Evolutionary conservation across 2,113 vertebrate species (phyloP).

Genomic region (Halichoerus grypus): DNA sequence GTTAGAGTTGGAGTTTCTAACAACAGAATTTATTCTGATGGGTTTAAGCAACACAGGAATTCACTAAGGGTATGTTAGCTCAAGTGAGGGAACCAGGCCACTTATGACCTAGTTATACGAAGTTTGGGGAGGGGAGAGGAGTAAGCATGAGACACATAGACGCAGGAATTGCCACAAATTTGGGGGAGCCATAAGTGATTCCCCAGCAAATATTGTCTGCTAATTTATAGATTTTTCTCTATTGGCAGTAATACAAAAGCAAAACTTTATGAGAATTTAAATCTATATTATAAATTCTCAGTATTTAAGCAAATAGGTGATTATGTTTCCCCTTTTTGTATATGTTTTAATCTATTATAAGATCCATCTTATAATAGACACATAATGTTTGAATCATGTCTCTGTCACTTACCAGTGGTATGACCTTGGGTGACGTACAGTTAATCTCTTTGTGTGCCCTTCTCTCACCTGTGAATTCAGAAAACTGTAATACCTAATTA

Average conservation of each 20-base stretch:
- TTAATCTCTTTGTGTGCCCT: background rate
- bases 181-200: background rate
- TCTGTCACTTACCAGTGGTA: background rate
- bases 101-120: background rate
- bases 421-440: background rate
- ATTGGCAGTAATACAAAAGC: background rate
- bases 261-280: background rate
- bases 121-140: background rate
- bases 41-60: background rate
- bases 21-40: background rate
- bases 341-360: background rate
- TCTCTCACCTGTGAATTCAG: background rate
- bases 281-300: background rate
- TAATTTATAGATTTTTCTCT: background rate
- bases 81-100: background rate
- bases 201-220: background rate
- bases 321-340: background rate
- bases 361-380: background rate
- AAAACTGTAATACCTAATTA: background rate
- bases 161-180: background rate
- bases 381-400: background rate
- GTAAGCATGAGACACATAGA: too few species aligned
- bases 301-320: background rate
- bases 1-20: background rate
- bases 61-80: background rate